Percentiles rank a stretch among this genome's conserved stretches.
Evolutionary conservation across 2,888 invertebrate species (phyloP).

Genomic region (Dasysyrphus albostriatus): DNA sequence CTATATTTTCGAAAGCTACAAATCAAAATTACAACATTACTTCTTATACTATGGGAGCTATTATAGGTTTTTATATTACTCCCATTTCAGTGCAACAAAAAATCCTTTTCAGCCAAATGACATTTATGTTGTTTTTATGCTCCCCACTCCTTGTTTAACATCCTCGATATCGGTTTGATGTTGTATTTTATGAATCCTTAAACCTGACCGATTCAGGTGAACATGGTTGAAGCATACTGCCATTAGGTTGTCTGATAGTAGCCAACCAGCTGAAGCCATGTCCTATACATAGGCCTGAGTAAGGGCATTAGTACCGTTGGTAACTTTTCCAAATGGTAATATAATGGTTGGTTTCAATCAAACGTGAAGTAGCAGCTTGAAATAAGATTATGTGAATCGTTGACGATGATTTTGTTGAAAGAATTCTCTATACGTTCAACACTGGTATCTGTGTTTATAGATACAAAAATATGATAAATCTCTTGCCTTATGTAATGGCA

Average conservation of each 20-base stretch:
- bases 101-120: neutral
- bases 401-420: conserved; percentile 4
- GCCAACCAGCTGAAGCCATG: neutral
- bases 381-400: conserved; percentile 51
- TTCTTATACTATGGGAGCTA: no score
- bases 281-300: neutral
- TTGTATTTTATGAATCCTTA: neutral
- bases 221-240: neutral
- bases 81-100: neutral
- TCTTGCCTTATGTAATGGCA: conserved; percentile 53
- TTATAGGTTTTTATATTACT: neutral
- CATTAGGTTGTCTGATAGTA: neutral
- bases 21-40: no score
- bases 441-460: conserved; percentile 40
- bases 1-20: no score
- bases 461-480: conserved; percentile 42
- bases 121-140: neutral
- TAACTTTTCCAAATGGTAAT: no score
- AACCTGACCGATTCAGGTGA: neutral
- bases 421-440: conserved; percentile 40
- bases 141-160: neutral
- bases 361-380: conserved; percentile 65
- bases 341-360: conserved; percentile 46
- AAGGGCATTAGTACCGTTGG: neutral
- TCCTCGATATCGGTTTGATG: neutral